Base-by-base conservation (phyloP, 2,113 vertebrate genomes). In the Opisthocomus hoazin region DNA sequence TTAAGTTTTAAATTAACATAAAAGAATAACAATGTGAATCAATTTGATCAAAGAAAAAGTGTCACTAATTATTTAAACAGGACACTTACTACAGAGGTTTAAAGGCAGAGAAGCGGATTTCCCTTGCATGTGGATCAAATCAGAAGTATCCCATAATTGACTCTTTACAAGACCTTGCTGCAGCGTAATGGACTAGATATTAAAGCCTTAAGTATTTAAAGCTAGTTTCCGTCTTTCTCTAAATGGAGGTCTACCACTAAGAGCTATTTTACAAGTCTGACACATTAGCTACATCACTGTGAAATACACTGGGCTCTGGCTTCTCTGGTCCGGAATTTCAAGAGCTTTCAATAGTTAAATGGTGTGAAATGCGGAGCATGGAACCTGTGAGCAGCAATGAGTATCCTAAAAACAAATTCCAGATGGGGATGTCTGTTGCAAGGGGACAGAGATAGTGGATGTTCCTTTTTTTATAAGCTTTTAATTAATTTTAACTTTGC, bases 161-260 rank as follows among this genome's bases (percentile, higher is more conserved):
- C 98, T 99, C 98, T 99, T 99, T 99, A 99, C 99, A 98, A 99
- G 99, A 98, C 98, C 98, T 97, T 97, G 98, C 98, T 98, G 98
- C 98, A 97, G 98, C 97, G 97, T 99, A 99, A 99, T 99, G 99
- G 99, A 99, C 98, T 99, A 99, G 98, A 99, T 99, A 99, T 99
- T 99, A 99, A 99, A 99, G 98, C 99, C 98, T 98, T 96, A 98
- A 98, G 98, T 98, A 98, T 99, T 99, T 99, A 99, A 99, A 99
- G 98, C 94, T 93, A 96, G 97, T 98, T 98, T 98, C 99, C 99
- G 98, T 98, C 98, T 97, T 97, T 98, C 97, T 98, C 98, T 97
- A 96, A 98, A 98, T 98, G 98, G 97, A 95, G 96, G 96, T 97
- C 98, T 97, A 97, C 97, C 98, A 97, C 97, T 98, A 98, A 98